phyloP scores from a whole-genome alignment of 1,140 invertebrate species.

The Stenopsyche tienmushanensis region DNA sequence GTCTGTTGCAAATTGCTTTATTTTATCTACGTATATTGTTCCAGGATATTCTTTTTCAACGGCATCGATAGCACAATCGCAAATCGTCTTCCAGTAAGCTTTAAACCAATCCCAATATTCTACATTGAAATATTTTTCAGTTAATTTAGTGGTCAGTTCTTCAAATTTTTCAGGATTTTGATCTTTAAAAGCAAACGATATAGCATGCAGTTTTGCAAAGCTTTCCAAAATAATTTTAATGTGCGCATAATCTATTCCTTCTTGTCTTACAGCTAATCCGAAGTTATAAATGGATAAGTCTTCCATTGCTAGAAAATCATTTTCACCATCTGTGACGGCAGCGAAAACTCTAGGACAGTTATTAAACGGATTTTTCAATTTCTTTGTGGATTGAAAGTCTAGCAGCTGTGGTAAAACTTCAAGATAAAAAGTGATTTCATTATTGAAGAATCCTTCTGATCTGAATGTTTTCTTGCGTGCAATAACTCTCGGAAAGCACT shows the following conservation, averaged over 20 bases:
- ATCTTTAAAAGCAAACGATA: slow-evolving; percentile 68
- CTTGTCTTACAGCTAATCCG: slow-evolving; percentile 52
- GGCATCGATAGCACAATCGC: slow-evolving; percentile 61
- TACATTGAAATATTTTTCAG: slow-evolving; percentile 62
- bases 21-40: slow-evolving; percentile 58
- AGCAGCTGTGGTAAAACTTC: slow-evolving; percentile 54
- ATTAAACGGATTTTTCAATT: slow-evolving; percentile 53
- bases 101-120: slow-evolving; percentile 63
- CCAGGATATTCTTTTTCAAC: slow-evolving; percentile 62
- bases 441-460: slow-evolving; percentile 60
- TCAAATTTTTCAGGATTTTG: slow-evolving; percentile 60
- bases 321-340: slow-evolving; percentile 58
- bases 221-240: slow-evolving; percentile 57
- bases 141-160: slow-evolving; percentile 46
- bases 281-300: slow-evolving; percentile 61
- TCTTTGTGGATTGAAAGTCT: slow-evolving; percentile 52
- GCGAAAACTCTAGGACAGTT: slow-evolving; percentile 59
- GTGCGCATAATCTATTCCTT: slow-evolving; percentile 56
- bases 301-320: slow-evolving; percentile 68
- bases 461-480: slow-evolving; percentile 60
- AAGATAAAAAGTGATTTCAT: slow-evolving; percentile 63
- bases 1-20: slow-evolving; percentile 57
- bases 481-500: slow-evolving; percentile 59
- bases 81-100: slow-evolving; percentile 58
- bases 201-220: slow-evolving; percentile 67